Evolutionary conservation across 2,113 vertebrate species (phyloP).

Genomic region (Corythaeola cristata): DNA sequence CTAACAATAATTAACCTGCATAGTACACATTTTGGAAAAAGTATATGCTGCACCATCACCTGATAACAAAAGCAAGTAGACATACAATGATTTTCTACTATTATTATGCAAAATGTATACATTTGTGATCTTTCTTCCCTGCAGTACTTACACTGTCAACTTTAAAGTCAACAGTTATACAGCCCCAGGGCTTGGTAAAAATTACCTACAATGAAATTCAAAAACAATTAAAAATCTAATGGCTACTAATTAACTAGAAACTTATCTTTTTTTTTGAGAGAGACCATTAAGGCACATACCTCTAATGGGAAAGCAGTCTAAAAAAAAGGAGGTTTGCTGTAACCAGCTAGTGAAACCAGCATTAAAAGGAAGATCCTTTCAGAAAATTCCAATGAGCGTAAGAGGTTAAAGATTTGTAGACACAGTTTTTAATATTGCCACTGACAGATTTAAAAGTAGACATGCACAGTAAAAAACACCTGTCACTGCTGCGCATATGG

Average conservation of each 20-base stretch:
- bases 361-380: background rate
- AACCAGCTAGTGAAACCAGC: background rate
- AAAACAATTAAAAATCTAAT: background rate
- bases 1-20: background rate
- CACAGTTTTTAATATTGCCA: constrained; percentile 27
- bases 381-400: background rate
- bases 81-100: background rate
- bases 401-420: constrained; percentile 20
- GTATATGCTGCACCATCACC: background rate
- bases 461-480: constrained; percentile 15
- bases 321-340: background rate
- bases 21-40: background rate
- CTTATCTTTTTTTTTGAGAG: background rate
- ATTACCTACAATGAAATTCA: background rate
- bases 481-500: constrained; percentile 37
- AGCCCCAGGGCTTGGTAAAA: background rate
- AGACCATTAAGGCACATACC: background rate
- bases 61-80: background rate
- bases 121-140: background rate
- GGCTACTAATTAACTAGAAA: background rate
- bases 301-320: background rate
- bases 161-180: background rate
- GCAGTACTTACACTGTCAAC: background rate
- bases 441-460: constrained; percentile 42
- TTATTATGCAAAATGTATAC: background rate